Evolutionary conservation across 2,113 vertebrate species (phyloP).

Genomic region (Oreochromis aureus): DNA sequence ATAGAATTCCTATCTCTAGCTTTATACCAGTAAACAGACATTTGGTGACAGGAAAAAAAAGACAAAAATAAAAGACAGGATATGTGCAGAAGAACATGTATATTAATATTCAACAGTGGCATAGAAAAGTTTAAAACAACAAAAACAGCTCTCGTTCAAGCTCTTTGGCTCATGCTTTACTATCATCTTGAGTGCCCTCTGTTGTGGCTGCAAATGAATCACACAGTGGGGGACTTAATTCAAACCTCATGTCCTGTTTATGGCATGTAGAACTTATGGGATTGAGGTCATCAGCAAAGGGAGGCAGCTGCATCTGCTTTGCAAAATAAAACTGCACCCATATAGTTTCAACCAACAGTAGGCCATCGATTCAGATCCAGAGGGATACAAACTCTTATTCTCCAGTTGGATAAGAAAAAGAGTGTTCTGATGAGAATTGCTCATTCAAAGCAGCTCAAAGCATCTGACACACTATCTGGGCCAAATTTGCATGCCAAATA

Average conservation of each 20-base stretch:
- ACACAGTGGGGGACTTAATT: slow-evolving; percentile 32
- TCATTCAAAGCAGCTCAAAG: background rate
- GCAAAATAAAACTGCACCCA: background rate
- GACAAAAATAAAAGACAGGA: background rate
- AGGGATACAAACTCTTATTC: background rate
- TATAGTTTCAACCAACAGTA: background rate
- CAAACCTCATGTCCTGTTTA: slow-evolving; percentile 44
- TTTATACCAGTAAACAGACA: background rate
- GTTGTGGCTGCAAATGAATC: slow-evolving; percentile 37
- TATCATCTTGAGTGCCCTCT: background rate
- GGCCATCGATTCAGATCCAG: background rate
- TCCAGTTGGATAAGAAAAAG: background rate
- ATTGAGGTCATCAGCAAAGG: slow-evolving; percentile 39
- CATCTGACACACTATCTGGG: background rate
- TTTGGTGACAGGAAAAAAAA: background rate
- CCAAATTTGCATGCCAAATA: background rate
- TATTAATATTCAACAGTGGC: background rate
- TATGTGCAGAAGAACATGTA: background rate
- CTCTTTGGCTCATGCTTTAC: background rate
- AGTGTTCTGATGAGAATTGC: background rate
- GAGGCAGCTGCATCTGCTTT: slow-evolving; percentile 16
- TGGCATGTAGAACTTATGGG: background rate
- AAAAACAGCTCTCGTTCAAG: background rate
- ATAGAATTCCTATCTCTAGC: background rate
- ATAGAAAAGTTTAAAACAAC: background rate